Conservation (phyloP, 2,797 vertebrate species). For the Typhlichthys eigenmanni region DNA sequence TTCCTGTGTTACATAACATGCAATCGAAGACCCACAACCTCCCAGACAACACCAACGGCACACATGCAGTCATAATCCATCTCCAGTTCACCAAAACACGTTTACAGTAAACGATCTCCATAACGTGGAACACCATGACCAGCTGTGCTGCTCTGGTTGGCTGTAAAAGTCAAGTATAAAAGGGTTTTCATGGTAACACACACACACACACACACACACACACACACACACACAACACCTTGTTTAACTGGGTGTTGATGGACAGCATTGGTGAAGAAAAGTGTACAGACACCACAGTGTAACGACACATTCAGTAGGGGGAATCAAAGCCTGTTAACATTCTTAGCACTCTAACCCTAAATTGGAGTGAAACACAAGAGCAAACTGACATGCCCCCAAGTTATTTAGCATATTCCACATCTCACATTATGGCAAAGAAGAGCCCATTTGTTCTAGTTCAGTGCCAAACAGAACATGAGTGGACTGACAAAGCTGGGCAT, state of each 20-base stretch:
- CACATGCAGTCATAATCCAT: conserved; percentile 34
- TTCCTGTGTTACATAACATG: conserved; percentile 38
- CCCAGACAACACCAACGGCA: background rate
- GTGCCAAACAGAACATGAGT: background rate
- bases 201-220: background rate
- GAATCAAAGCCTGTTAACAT: background rate
- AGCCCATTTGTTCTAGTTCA: background rate
- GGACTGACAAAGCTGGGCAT: conserved; percentile 7
- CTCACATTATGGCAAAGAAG: background rate
- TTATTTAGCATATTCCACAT: background rate
- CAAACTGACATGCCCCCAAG: too few species aligned
- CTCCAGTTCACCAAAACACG: conserved; percentile 28
- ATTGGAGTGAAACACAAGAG: background rate
- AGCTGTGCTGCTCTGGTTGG: conserved; percentile 15
- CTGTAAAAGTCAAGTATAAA: conserved; percentile 17
- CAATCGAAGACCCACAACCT: conserved; percentile 4
- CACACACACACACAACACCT: background rate
- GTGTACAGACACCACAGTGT: conserved; percentile 16
- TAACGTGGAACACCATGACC: conserved; percentile 17
- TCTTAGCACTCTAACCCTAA: too few species aligned
- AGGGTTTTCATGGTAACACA: conserved; percentile 21
- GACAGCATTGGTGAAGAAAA: conserved; percentile 6
- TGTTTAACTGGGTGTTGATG: conserved; percentile 6
- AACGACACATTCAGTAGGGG: conserved; percentile 5
- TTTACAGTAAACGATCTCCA: conserved; percentile 36